Conservation (phyloP, 2,888 invertebrate species). For the Chymomyza amoena region DNA sequence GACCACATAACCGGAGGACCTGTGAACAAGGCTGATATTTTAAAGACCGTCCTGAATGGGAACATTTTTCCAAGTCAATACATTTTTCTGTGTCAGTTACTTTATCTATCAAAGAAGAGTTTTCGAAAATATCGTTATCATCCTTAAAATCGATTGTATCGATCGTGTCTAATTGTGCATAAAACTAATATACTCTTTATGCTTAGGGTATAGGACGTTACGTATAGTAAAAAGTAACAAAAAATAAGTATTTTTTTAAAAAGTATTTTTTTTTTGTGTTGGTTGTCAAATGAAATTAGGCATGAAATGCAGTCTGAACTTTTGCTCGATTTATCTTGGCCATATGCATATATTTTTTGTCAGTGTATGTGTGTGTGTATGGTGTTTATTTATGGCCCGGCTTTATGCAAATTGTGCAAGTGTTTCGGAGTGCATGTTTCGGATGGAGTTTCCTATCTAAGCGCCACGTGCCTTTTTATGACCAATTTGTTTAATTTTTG, state of each 20-base stretch:
- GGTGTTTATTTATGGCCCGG: neutral
- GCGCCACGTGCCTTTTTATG: slow-evolving; percentile 38
- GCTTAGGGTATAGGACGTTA: neutral
- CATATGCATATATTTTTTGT: slow-evolving; percentile 4
- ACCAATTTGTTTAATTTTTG: neutral
- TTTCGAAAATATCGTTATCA: too few relatives aligned
- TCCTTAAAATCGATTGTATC: too few relatives aligned
- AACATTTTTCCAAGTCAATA: too few relatives aligned
- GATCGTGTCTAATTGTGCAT: neutral
- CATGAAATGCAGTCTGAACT: slow-evolving; percentile 65
- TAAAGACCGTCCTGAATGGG: too few relatives aligned
- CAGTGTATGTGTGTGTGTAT: neutral
- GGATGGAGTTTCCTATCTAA: neutral
- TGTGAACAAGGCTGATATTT: too few relatives aligned
- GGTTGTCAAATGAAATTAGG: slow-evolving; percentile 69
- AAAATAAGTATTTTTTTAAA: slow-evolving; percentile 31
- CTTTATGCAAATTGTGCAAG: slow-evolving; percentile 32
- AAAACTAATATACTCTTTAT: neutral
- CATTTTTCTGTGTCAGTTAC: too few relatives aligned
- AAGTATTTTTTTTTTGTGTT: slow-evolving; percentile 37
- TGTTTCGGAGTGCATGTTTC: slow-evolving; percentile 22
- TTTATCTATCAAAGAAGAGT: too few relatives aligned
- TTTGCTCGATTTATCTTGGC: neutral
- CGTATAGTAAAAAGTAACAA: slow-evolving; percentile 38
- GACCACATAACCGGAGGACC: too few relatives aligned